A percentile compares a stretch with the other conserved stretches of the same genome.
These are phyloP conservation scores for Eledona agricola DNA, from an alignment of 2,888 invertebrate genomes.

Conservation along the genomic window DNA sequence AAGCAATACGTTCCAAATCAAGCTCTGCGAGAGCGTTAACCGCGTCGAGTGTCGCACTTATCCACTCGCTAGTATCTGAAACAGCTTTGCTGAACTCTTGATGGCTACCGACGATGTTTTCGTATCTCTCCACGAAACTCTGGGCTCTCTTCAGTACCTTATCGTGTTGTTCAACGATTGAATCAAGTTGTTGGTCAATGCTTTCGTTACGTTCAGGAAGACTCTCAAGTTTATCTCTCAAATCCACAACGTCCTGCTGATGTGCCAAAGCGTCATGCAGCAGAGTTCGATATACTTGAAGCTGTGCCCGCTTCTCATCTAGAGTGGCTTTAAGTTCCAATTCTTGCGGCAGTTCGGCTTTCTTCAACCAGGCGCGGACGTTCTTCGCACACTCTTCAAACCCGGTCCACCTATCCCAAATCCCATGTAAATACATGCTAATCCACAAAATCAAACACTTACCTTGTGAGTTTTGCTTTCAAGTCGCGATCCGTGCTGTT, in stretches of 20 bases:
- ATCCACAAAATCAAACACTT: constrained; percentile 14
- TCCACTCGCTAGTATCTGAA: constrained; percentile 86
- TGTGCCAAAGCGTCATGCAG: constrained; percentile 85
- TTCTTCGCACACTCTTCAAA: constrained; percentile 87
- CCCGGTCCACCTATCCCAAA: constrained; percentile 76
- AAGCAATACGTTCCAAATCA: constrained; percentile 82
- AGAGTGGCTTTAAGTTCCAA: constrained; percentile 84
- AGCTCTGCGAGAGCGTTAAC: constrained; percentile 85
- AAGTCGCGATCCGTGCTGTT: constrained; percentile 81
- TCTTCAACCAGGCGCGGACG: constrained; percentile 81
- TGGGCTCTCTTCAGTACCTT: constrained; percentile 76
- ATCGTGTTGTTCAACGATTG: constrained; percentile 77
- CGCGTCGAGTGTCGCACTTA: constrained; percentile 83
- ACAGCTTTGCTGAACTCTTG: constrained; percentile 89
- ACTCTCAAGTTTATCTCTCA: constrained; percentile 81
- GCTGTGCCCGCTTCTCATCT: constrained; percentile 90
- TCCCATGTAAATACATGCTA: constrained; percentile 1
- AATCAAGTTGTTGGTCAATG: constrained; percentile 75
- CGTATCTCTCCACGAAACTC: constrained; percentile 83
- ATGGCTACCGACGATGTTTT: constrained; percentile 87
- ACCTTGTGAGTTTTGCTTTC: constrained; percentile 79
- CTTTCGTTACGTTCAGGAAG: constrained; percentile 81
- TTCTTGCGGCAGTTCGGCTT: constrained; percentile 79
- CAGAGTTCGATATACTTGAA: constrained; percentile 83
- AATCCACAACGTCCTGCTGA: constrained; percentile 84